Evolutionary conservation across 2,888 invertebrate genomes (phyloP), one percentile per base, ranked within the genome.

Genomic region (Aspidiotus destructor): DNA sequence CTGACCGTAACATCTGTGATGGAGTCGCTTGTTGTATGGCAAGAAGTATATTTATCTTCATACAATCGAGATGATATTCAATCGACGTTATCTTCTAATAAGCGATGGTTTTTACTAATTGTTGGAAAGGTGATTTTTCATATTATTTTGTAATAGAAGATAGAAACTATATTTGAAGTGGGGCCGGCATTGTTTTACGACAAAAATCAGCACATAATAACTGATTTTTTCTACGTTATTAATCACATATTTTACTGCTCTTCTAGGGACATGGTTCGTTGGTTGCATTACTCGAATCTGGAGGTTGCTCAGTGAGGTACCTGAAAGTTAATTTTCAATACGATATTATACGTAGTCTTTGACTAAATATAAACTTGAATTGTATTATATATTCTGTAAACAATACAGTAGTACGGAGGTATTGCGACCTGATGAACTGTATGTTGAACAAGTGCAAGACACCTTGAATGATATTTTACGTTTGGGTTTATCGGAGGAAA

Each of bases 391-490:
- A 28, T 3, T 5, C 5, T 28, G 28, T 28, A 28, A 28, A 28
- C 28, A 28, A 3, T 28, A 28, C 5, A 28, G 28, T 28, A 28
- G 28, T 28, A 28, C 5, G 28, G 28, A 28, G 5, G 28, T 28
- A 28, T 28, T 28, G 44, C 84, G 85, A 0, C 90, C 91, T 0
- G 88, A 90, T 70, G 85, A 87, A 1, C 89, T 92, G 77, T 91
- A 92, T 74, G 89, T 94, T 0, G 92, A 93, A 78, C 92, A 94
- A 77, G 92, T 89, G 62, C 89, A 90, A 76, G 89, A 90, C 71
- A 92, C 92, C 1, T 77, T 94, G 60, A n/a, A 60, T 60, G 40
- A 60, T 60, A 67, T 67, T 67, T 48, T 67, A 52, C 60, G 52
- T 52, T 60, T 15, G 8, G 58, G 58, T 15, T 16, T 67, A 40